Percentiles rank a stretch among this genome's conserved stretches.
phyloP scores from a whole-genome alignment of 2,113 vertebrate species.

The Equus przewalskii region DNA sequence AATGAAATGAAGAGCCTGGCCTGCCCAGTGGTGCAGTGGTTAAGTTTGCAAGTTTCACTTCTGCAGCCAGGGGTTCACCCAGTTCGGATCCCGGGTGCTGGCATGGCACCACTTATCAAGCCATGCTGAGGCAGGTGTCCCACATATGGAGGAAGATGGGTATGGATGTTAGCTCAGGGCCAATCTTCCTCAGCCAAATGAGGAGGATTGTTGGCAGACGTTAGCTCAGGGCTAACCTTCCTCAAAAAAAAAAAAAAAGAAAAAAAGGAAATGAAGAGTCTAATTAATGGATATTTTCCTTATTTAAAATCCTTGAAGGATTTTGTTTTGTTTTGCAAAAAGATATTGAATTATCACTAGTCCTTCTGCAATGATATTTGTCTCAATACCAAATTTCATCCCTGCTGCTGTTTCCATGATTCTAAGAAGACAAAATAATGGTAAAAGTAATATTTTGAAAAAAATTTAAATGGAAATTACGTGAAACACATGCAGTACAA shows the following conservation, averaged over 20 bases:
- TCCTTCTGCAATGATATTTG: background rate
- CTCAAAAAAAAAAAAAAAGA: too few species aligned
- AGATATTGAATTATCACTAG: background rate
- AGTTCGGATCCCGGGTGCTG: too few species aligned
- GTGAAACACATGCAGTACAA: background rate
- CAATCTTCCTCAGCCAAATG: too few species aligned
- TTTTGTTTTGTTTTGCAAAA: conserved; percentile 15
- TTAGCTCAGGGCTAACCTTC: too few species aligned
- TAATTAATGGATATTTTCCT: background rate
- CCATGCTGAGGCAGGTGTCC: too few species aligned
- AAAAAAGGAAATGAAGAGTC: conserved; percentile 7
- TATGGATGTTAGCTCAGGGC: too few species aligned
- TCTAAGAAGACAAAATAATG: background rate
- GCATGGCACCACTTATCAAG: too few species aligned
- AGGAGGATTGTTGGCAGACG: too few species aligned
- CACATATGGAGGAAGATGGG: too few species aligned
- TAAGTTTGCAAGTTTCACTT: too few species aligned
- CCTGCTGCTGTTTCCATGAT: background rate
- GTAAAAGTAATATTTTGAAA: background rate
- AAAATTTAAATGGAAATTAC: background rate
- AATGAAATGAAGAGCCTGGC: background rate
- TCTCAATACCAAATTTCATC: background rate
- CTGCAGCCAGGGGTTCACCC: too few species aligned
- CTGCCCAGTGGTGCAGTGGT: too few species aligned
- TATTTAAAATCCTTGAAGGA: background rate